Conservation (phyloP, 2,888 invertebrate species). For the Ceraclea dissimilis region DNA sequence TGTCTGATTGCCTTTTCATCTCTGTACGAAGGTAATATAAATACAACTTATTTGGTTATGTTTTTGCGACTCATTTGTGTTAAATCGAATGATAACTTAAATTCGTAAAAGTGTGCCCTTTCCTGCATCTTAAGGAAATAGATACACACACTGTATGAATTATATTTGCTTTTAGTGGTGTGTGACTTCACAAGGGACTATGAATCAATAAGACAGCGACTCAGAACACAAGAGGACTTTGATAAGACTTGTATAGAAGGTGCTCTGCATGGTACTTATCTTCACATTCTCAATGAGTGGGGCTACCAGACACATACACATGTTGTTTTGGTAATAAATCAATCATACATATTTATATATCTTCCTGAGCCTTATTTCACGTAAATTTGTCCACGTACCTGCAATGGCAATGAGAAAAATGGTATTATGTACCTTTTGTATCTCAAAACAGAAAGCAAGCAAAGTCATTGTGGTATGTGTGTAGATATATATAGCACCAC, state of each 20-base stretch:
- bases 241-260: slow-evolving; percentile 82
- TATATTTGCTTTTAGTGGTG: slow-evolving; percentile 52
- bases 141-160: no score
- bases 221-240: slow-evolving; percentile 71
- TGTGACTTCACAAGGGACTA: slow-evolving; percentile 87
- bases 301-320: slow-evolving; percentile 81
- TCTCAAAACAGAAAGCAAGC: no score
- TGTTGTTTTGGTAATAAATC: slow-evolving; percentile 38
- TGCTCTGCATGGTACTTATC: slow-evolving; percentile 71
- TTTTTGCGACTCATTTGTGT: not conserved
- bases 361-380: no score
- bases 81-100: not conserved
- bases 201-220: slow-evolving; percentile 65
- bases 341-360: no score
- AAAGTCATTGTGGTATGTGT: no score
- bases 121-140: no score
- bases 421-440: no score
- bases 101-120: no score
- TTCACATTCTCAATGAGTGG: slow-evolving; percentile 80
- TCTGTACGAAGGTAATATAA: slow-evolving; percentile 21
- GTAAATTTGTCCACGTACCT: no score
- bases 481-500: no score
- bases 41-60: not conserved
- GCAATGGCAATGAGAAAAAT: no score
- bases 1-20: slow-evolving; percentile 22